Percentiles rank a stretch among this genome's conserved stretches.
These are phyloP conservation scores for Oreochromis mossambicus DNA, from an alignment of 2,797 vertebrate genomes.

Conservation along the genomic window DNA sequence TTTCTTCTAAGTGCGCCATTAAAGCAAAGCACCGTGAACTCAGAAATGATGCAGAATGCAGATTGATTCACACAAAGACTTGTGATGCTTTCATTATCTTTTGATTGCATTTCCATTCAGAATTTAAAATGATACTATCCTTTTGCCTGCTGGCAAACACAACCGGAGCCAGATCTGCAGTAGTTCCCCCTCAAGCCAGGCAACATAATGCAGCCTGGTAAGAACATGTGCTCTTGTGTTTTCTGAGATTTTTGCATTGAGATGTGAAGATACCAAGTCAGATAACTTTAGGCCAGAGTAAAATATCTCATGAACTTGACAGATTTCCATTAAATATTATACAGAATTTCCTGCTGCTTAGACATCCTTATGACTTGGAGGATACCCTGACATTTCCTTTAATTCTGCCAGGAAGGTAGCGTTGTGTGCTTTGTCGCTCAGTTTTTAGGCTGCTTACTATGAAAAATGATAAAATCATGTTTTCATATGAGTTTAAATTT, in stretches of 20 bases:
- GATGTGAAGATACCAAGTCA: not conserved
- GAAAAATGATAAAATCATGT: not conserved
- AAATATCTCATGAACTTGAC: not conserved
- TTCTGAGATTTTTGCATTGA: not conserved
- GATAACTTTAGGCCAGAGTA: not conserved
- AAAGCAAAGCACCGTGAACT: constrained; percentile 1
- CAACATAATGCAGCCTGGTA: not conserved
- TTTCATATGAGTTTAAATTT: not conserved
- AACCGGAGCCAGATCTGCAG: not conserved
- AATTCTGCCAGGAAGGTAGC: not conserved
- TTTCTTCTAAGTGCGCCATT: not conserved
- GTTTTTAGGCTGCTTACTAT: not conserved
- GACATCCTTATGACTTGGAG: not conserved
- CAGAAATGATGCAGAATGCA: constrained; percentile 13
- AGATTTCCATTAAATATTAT: not conserved
- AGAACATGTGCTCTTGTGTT: not conserved
- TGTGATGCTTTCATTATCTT: constrained; percentile 52
- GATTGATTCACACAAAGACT: constrained; percentile 29
- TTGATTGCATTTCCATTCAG: constrained; percentile 66
- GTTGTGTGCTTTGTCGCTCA: not conserved
- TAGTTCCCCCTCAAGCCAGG: not conserved
- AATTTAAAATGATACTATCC: constrained; percentile 25
- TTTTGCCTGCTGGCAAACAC: not conserved
- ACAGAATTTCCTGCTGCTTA: not conserved
- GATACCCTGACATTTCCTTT: not conserved